A percentile compares a stretch with the other conserved stretches of the same genome.
These are phyloP conservation scores for Aurelia aurita DNA, from an alignment of 30 jellyfish, hydroid and myxozoan genomes.

Conservation along the genomic window DNA sequence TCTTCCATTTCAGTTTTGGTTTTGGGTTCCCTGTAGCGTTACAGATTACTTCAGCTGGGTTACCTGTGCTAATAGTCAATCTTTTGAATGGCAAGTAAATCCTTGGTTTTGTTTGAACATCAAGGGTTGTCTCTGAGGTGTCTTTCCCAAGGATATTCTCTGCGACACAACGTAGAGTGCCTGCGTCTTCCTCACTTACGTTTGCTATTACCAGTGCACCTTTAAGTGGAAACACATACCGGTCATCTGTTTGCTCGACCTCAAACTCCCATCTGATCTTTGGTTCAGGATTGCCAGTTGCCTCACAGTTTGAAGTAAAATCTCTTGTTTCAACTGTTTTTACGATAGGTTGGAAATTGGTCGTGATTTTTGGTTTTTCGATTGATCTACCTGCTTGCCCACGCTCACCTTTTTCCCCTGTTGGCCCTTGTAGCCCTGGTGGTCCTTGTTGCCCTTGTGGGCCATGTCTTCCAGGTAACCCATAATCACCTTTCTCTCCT, in stretches of 20 bases:
- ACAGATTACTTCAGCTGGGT: not conserved
- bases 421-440: constrained; percentile 6
- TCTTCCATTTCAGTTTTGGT: constrained; percentile 1
- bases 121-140: constrained; percentile 1
- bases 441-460: constrained; percentile 5
- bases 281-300: constrained; percentile 30
- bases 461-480: constrained; percentile 13
- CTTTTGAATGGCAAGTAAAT: not conserved
- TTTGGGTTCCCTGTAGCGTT: constrained; percentile 7
- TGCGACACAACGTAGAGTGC: constrained; percentile 9
- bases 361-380: constrained; percentile 11
- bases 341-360: not conserved
- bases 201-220: constrained; percentile 16
- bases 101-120: constrained; percentile 30
- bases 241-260: not conserved
- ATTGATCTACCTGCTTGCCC: constrained; percentile 24
- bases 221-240: constrained; percentile 11
- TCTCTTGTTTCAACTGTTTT: not conserved
- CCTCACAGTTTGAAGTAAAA: constrained; percentile 20
- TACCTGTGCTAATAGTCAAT: not conserved
- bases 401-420: constrained; percentile 32
- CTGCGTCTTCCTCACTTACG: not conserved
- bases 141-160: constrained; percentile 38
- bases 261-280: constrained; percentile 7
- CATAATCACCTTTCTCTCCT: constrained; percentile 19